Conservation (phyloP, 1,140 invertebrate genomes). For the Atta colombica region DNA sequence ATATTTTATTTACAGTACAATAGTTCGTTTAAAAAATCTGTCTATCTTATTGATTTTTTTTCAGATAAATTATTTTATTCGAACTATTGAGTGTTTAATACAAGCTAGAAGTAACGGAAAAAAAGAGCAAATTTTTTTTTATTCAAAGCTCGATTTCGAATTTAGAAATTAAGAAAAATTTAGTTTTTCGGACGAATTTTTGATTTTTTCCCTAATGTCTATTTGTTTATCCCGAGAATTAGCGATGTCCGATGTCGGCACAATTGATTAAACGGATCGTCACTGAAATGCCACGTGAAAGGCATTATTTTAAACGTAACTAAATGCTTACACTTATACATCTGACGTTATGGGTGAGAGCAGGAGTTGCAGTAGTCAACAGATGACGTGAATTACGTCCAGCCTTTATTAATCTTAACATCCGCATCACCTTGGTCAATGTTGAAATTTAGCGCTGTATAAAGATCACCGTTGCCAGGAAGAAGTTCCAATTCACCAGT, state of each 20-base stretch:
- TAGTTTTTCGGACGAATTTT: background rate
- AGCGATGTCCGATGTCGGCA: background rate
- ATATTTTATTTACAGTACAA: background rate
- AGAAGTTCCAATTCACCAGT: constrained; percentile 1
- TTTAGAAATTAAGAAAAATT: background rate
- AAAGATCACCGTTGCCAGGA: background rate
- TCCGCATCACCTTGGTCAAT: constrained; percentile 59
- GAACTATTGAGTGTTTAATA: background rate
- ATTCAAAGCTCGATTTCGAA: background rate
- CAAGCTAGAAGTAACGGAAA: background rate
- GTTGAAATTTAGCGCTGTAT: background rate
- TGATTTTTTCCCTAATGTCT: background rate
- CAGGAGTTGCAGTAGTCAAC: constrained; percentile 2
- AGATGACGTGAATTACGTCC: constrained; percentile 49
- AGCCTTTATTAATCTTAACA: constrained; percentile 54
- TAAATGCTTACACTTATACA: constrained; percentile 72
- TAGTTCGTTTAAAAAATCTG: background rate
- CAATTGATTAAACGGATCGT: background rate
- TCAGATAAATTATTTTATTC: background rate
- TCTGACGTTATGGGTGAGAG: constrained; percentile 13
- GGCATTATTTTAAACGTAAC: background rate
- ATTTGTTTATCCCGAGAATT: background rate
- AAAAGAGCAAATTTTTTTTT: background rate
- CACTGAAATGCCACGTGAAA: background rate
- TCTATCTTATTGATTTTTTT: background rate